Base-by-base conservation (phyloP, 2,888 invertebrate genomes). In the Tortricodes alternella region DNA sequence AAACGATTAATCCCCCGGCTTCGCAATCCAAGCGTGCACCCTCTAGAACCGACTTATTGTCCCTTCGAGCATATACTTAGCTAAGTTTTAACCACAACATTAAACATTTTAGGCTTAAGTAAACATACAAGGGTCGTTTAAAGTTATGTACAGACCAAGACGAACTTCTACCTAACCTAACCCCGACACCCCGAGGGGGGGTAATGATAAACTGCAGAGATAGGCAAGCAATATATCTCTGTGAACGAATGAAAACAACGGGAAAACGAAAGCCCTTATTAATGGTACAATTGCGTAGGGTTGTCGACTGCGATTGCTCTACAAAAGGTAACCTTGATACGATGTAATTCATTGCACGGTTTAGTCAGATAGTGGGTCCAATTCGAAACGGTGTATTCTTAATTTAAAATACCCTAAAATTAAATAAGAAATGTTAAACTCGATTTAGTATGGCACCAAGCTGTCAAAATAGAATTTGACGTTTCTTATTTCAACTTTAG, bases 181-280 rank as follows among this genome's bases (percentile, higher is more conserved):
- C 23, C 46, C 43, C 21, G 1, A 37, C 18, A 19, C 23, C 41
- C 38, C 11, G 37, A 48, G 38, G 46, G 27, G 21, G 46, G 41
- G 39, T 39, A 53, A 62, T 61, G 62, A 62, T 62, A 62, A 62
- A 62, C 62, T 58, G 60, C 53, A 43, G 44, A 56, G 62, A 62
- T 62, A 61, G 60, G 43, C 46, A 41, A 51, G 52, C 51, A 44
- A 57, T 53, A 62, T 61, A 62, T 61, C 53, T 61, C 51, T 39
- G 50, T 35, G 53, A 41, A 46, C 43, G 59, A 59, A 59, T 58
- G 57, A 59, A 61, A 59, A 56, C 53, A 61, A 58, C 48, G 43
- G 49, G 50, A 43, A 50, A 58, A 48, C 53, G 50, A 34, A 51
- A 53, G 39, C 52, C 49, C 57, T 49, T 52, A 60, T 51, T 50